These are phyloP conservation scores for Rachycentron canadum DNA, from an alignment of 2,797 vertebrate species.

Conservation along the genomic window DNA sequence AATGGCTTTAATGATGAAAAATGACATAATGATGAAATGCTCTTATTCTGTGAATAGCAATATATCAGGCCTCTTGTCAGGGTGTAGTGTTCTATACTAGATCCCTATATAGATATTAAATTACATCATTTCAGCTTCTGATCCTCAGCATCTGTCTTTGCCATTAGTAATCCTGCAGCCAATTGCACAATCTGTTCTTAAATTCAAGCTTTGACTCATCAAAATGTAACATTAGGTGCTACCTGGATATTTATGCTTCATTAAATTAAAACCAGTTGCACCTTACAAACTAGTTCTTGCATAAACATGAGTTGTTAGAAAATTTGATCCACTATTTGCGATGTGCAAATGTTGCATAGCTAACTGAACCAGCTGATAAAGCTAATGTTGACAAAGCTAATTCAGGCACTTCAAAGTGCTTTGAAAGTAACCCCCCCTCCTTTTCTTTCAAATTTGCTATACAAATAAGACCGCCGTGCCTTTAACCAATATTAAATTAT, in stretches of 20 bases:
- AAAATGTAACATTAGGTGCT: neutral
- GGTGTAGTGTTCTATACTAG: neutral
- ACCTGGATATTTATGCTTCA: neutral
- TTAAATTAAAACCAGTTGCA: neutral
- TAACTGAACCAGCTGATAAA: neutral
- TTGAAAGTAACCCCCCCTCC: no score
- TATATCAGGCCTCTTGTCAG: neutral
- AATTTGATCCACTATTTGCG: no score
- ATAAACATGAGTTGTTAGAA: no score
- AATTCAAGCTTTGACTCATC: neutral
- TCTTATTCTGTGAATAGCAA: neutral
- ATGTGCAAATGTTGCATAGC: neutral
- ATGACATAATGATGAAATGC: neutral
- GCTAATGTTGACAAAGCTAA: neutral
- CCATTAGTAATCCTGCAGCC: conserved; percentile 3
- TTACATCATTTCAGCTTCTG: neutral
- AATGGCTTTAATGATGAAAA: neutral
- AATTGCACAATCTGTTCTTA: conserved; percentile 9
- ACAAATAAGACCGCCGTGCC: no score
- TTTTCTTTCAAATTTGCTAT: no score
- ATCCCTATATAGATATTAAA: neutral
- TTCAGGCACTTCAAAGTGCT: neutral
- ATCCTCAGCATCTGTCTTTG: neutral
- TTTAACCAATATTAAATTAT: neutral
- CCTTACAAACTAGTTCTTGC: neutral